Percentiles rank a stretch among this genome's conserved stretches.
phyloP scores from a whole-genome alignment of 2,888 invertebrate species.

The Leucophora obtusa region DNA sequence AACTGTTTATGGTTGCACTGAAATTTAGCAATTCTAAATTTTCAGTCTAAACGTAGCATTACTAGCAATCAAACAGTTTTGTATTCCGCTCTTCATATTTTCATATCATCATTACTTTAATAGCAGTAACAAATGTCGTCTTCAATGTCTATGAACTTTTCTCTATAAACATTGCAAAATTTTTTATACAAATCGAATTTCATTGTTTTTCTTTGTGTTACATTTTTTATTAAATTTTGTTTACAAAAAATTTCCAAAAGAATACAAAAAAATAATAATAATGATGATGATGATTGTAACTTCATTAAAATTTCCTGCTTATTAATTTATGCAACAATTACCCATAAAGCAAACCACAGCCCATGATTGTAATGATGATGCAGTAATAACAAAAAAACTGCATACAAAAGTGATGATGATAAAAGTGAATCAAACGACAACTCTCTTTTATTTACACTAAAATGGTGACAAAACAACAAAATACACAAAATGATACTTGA shows the following conservation, averaged over 20 bases:
- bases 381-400: constrained; percentile 42
- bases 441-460: too few species aligned
- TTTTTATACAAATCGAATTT: not conserved
- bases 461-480: too few species aligned
- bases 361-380: constrained; percentile 24
- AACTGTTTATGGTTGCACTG: too few species aligned
- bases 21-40: too few species aligned
- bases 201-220: constrained; percentile 24
- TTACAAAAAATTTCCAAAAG: constrained; percentile 53
- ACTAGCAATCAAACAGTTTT: too few species aligned
- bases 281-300: constrained; percentile 34
- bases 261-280: constrained; percentile 54
- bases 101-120: too few species aligned
- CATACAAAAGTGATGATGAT: constrained; percentile 33
- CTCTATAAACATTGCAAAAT: not conserved
- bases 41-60: too few species aligned
- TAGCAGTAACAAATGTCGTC: too few species aligned
- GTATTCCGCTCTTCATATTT: too few species aligned
- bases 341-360: constrained; percentile 41
- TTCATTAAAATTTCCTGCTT: constrained; percentile 75
- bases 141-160: not conserved
- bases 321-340: constrained; percentile 70
- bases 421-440: too few species aligned
- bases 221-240: not conserved
- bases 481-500: constrained; percentile 32